Evolutionary conservation across 1,140 invertebrate species (phyloP).

Genomic region (Diorhabda carinulata): DNA sequence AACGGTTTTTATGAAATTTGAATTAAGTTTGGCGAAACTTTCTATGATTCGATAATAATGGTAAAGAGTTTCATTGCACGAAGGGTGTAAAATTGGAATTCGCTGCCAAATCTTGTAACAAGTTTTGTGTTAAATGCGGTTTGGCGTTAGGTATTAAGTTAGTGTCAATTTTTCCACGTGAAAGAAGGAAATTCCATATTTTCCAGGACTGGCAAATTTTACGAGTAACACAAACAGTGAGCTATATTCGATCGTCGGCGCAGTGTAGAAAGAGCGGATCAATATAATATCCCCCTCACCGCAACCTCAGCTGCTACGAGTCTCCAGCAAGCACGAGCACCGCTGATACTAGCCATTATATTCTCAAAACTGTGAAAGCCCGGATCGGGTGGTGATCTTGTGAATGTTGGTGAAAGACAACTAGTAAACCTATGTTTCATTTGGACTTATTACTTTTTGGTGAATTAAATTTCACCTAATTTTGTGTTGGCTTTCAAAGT

Average conservation of each 20-base stretch:
- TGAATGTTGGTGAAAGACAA: constrained; percentile 17
- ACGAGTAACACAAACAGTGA: constrained; percentile 19
- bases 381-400: constrained; percentile 17
- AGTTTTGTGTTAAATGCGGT: constrained; percentile 1
- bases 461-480: constrained; percentile 23
- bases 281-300: constrained; percentile 16
- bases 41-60: no score
- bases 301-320: constrained; percentile 7
- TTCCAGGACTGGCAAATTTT: constrained; percentile 20
- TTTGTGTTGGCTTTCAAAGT: constrained; percentile 12
- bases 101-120: background rate
- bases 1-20: no score
- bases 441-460: constrained; percentile 15
- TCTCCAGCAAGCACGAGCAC: constrained; percentile 4
- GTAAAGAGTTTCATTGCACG: no score
- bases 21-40: no score
- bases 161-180: constrained; percentile 10
- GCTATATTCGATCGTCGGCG: constrained; percentile 14
- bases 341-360: constrained; percentile 8
- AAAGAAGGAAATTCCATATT: constrained; percentile 17
- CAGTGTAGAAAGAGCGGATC: constrained; percentile 17
- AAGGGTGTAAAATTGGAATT: no score
- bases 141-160: constrained; percentile 2
- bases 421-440: constrained; percentile 15
- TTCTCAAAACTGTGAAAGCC: constrained; percentile 9